These are phyloP conservation scores for Andrena camellia DNA, from an alignment of 2,888 invertebrate species.

Conservation along the genomic window DNA sequence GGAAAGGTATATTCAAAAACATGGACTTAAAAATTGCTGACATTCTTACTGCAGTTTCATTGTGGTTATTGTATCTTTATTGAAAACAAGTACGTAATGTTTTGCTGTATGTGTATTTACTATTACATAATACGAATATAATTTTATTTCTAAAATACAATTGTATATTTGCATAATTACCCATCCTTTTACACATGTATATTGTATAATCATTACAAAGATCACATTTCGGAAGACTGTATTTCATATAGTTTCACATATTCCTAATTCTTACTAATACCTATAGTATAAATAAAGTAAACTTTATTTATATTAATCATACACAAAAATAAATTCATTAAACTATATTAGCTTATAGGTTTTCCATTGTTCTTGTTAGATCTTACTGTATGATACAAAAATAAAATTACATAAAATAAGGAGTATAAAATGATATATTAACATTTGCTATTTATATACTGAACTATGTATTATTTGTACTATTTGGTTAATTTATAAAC, in stretches of 20 bases:
- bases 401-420: constrained; percentile 17
- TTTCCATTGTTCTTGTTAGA: neutral
- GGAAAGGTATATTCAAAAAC: constrained; percentile 92
- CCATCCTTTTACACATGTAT: constrained; percentile 49
- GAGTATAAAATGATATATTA: constrained; percentile 13
- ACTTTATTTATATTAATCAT: constrained; percentile 27
- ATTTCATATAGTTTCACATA: constrained; percentile 19
- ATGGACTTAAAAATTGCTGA: constrained; percentile 87
- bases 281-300: constrained; percentile 22
- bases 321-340: constrained; percentile 16
- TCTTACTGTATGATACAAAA: constrained; percentile 2
- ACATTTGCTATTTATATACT: constrained; percentile 12
- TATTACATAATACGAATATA: constrained; percentile 79
- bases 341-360: neutral
- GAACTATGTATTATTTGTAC: constrained; percentile 8
- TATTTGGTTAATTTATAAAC: constrained; percentile 16
- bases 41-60: constrained; percentile 72
- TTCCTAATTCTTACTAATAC: constrained; percentile 26
- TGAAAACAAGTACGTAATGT: constrained; percentile 74
- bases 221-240: constrained; percentile 57
- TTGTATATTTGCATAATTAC: constrained; percentile 64
- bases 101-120: constrained; percentile 80
- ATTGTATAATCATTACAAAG: constrained; percentile 68
- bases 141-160: constrained; percentile 78
- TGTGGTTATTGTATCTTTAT: constrained; percentile 69